These are phyloP conservation scores for Zenarchopterus dispar DNA, from an alignment of 2,797 vertebrate genomes.

Conservation along the genomic window DNA sequence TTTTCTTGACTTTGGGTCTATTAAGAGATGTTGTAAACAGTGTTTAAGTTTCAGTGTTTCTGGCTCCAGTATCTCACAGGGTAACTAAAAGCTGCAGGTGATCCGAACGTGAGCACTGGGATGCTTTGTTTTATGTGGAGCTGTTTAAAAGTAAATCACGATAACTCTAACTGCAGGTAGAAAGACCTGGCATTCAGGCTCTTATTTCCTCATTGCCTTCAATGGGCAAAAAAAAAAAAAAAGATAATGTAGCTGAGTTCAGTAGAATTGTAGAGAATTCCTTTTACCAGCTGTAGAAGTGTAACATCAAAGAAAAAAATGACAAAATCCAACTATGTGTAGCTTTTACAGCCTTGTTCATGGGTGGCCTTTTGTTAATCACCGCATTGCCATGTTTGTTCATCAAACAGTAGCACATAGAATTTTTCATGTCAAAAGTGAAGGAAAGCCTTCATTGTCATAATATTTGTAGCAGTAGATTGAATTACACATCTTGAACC, in stretches of 20 bases:
- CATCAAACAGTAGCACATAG: conserved; percentile 5
- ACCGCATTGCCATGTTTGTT: conserved; percentile 41
- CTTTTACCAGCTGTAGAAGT: background rate
- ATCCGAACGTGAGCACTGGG: conserved; percentile 50
- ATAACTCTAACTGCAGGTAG: conserved; percentile 55
- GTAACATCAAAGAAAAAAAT: too few relatives aligned
- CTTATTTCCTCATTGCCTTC: conserved; percentile 47
- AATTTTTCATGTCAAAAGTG: conserved; percentile 27
- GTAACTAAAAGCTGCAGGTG: conserved; percentile 46
- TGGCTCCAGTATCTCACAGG: conserved; percentile 58
- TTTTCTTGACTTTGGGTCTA: conserved; percentile 44
- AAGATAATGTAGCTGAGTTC: conserved; percentile 48
- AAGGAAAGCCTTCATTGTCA: conserved; percentile 37
- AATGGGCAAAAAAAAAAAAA: conserved; percentile 10
- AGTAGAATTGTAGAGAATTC: conserved; percentile 37
- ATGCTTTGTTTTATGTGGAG: conserved; percentile 59
- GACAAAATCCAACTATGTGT: conserved; percentile 51
- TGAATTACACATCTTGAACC: conserved; percentile 40
- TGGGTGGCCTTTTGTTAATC: conserved; percentile 35
- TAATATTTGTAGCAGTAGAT: conserved; percentile 50
- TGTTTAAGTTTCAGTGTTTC: conserved; percentile 78
- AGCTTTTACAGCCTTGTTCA: conserved; percentile 43
- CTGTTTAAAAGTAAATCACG: conserved; percentile 48
- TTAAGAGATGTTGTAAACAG: conserved; percentile 66
- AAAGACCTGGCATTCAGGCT: conserved; percentile 56